Evolutionary conservation across 2,113 vertebrate species (phyloP).

Genomic region (Labeo catla): DNA sequence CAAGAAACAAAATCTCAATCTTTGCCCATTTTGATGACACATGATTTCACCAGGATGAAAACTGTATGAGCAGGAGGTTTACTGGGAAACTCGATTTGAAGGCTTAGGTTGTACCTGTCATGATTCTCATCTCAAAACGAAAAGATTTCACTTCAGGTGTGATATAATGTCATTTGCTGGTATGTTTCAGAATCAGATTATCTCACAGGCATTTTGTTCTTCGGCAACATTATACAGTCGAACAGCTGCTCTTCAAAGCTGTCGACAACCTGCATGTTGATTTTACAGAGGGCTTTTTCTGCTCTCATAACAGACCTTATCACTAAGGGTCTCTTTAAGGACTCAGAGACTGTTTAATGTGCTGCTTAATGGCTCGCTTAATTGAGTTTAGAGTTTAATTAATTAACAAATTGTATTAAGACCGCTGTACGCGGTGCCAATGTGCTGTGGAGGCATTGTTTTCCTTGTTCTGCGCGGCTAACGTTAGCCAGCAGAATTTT

Average conservation of each 20-base stretch:
- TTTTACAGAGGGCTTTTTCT: neutral
- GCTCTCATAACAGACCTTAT: conserved; percentile 69
- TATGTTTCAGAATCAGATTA: neutral
- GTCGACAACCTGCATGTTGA: conserved; percentile 10
- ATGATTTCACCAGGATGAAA: neutral
- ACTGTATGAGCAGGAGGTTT: conserved; percentile 4
- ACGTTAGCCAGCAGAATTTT: neutral
- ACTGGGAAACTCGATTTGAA: conserved; percentile 1
- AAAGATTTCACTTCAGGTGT: neutral
- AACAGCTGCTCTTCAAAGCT: conserved; percentile 31
- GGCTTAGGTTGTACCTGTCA: neutral
- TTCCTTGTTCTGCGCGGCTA: conserved; percentile 39
- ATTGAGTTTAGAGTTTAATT: conserved; percentile 78
- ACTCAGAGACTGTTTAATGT: conserved; percentile 77
- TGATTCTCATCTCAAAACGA: neutral
- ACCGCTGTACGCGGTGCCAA: conserved; percentile 56
- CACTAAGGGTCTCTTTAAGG: conserved; percentile 70
- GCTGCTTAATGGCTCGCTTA: conserved; percentile 77
- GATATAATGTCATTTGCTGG: conserved; percentile 8
- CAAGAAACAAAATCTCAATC: neutral
- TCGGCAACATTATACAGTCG: neutral
- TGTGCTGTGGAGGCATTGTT: conserved; percentile 60
- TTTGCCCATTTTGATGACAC: neutral
- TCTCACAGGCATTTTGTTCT: neutral
- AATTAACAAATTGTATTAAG: conserved; percentile 75